Evolutionary conservation across 1,140 invertebrate genomes (phyloP).

Genomic region (Cardiocondyla obscurior): DNA sequence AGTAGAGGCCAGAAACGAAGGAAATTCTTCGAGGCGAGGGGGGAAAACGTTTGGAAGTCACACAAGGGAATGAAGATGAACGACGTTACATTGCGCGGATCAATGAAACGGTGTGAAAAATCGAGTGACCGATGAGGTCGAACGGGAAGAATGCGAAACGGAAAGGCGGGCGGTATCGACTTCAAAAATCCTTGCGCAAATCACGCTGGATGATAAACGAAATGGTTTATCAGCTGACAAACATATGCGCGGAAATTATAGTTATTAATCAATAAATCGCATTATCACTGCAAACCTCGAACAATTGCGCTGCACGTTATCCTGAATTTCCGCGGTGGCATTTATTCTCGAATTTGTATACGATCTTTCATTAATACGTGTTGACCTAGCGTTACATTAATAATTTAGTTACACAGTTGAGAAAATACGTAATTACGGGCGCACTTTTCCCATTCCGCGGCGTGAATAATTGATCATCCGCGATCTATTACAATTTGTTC

Average conservation of each 20-base stretch:
- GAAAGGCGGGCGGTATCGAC: constrained; percentile 12
- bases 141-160: constrained; percentile 11
- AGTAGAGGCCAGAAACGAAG: constrained; percentile 16
- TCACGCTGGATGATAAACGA: constrained; percentile 17
- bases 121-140: constrained; percentile 35
- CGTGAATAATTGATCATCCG: constrained; percentile 28
- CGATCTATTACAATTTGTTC: constrained; percentile 46
- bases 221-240: background rate
- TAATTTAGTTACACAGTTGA: constrained; percentile 15
- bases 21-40: constrained; percentile 7
- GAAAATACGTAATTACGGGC: constrained; percentile 14
- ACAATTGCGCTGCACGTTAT: background rate
- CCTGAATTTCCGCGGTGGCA: background rate
- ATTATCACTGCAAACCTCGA: background rate
- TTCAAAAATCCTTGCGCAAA: constrained; percentile 8
- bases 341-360: constrained; percentile 21
- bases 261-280: background rate
- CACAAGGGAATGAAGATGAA: constrained; percentile 44
- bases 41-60: constrained; percentile 33
- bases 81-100: constrained; percentile 34
- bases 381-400: constrained; percentile 22
- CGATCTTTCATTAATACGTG: constrained; percentile 8
- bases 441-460: background rate
- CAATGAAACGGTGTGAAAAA: constrained; percentile 48
- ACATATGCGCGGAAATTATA: background rate